Base-by-base conservation (phyloP, 2,888 invertebrate species). In the Apodemia duryi region DNA sequence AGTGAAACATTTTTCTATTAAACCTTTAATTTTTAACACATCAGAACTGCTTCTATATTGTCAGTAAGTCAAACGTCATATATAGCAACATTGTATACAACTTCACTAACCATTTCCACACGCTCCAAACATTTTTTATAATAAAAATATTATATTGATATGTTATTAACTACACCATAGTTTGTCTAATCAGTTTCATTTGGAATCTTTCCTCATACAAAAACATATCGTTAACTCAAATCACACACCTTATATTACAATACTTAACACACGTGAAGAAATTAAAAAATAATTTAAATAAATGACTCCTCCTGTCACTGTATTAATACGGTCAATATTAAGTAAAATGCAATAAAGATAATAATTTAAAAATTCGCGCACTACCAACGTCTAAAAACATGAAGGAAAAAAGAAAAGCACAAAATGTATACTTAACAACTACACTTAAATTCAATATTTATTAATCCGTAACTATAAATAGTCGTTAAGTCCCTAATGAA, bases 201-300 rank as follows among this genome's bases (percentile, higher is more conserved):
- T 91, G 91, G 91, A 91, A 91, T 90, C 91, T 91, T 91, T 91
- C 91, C 85, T 78, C 78, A 73, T 81, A 81, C 81, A 84, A 84
- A 83, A 87, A 84, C 68, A 73, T 79, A 82, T 82, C 78, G 82
- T 83, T 76, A 88, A 87, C 82, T 85, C 88, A 89, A 87, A 83
- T 84, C 85, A 88, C 89, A 88, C 90, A 85, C 81, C 85, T 88
- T 90, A 90, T 66, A 78, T 76, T 79, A 79, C 80, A 80, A 80
- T 87, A 88, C 74, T 85, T 88, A 84, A 81, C 79, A 84, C 81
- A 84, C 78, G 73, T 78, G 76, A 82, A 76, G 70, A 78, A 82
- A 77, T 73, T 65, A 74, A 73, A 67, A 63, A 69, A 70, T 70
- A 68, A 52, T 51, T 46, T 63, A 66, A 46, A 46, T 62, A 65